Percentiles rank a stretch among this genome's conserved stretches.
These are phyloP conservation scores for Melieria omissa DNA, from an alignment of 2,888 invertebrate species.

Conservation along the genomic window DNA sequence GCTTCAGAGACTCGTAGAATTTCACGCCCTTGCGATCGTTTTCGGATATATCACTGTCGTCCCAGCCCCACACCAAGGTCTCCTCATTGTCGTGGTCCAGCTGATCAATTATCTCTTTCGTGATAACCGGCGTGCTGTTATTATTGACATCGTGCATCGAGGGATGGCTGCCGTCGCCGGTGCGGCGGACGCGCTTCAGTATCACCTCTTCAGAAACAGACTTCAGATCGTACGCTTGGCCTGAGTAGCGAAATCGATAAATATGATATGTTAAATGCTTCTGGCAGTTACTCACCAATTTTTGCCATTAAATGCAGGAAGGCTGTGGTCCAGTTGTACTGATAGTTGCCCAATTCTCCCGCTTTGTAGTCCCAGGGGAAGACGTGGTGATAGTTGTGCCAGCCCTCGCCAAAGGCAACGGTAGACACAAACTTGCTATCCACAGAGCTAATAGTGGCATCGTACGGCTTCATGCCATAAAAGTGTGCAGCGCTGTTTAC, in stretches of 20 bases:
- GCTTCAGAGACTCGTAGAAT: conserved; percentile 22
- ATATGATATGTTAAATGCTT: background rate
- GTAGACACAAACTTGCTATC: conserved; percentile 76
- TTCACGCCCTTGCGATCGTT: conserved; percentile 73
- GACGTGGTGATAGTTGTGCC: conserved; percentile 91
- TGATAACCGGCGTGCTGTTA: conserved; percentile 50
- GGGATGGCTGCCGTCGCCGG: conserved; percentile 77
- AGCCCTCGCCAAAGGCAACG: conserved; percentile 80
- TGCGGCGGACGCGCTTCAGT: conserved; percentile 75
- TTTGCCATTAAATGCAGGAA: conserved; percentile 76
- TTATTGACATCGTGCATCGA: conserved; percentile 56
- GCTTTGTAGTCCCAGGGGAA: conserved; percentile 88
- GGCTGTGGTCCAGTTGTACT: conserved; percentile 73
- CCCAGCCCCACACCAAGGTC: conserved; percentile 84
- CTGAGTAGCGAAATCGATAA: conserved; percentile 64
- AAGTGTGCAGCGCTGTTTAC: conserved; percentile 95
- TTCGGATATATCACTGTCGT: conserved; percentile 78
- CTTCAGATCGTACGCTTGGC: conserved; percentile 87
- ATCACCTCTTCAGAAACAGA: conserved; percentile 80
- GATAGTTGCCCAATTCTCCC: conserved; percentile 76
- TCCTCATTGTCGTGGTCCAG: conserved; percentile 66
- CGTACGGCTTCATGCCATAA: conserved; percentile 91
- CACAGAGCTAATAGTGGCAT: conserved; percentile 77
- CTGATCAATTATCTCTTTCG: conserved; percentile 56
- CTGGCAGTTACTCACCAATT: conserved; percentile 70